These are phyloP conservation scores for Pseudanteris insignis DNA, from an alignment of 2,888 invertebrate species.

Conservation along the genomic window DNA sequence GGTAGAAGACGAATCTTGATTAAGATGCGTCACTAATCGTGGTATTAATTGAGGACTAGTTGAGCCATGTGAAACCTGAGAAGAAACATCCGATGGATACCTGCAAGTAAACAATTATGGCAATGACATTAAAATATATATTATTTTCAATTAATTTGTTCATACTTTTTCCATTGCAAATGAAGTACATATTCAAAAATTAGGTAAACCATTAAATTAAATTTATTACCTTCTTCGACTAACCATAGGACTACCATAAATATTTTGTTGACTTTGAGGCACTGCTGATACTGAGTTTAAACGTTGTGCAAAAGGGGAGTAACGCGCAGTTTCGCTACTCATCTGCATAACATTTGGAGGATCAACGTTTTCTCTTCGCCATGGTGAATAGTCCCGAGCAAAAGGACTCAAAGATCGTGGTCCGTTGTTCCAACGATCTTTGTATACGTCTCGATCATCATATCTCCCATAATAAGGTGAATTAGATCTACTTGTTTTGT, in stretches of 20 bases:
- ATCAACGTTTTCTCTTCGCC: slow-evolving; percentile 64
- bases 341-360: slow-evolving; percentile 62
- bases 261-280: slow-evolving; percentile 59
- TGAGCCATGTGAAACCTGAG: slow-evolving; percentile 58
- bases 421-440: slow-evolving; percentile 57
- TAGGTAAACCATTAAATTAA: not conserved
- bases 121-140: not conserved
- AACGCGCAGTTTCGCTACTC: slow-evolving; percentile 54
- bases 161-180: not conserved
- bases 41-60: slow-evolving; percentile 62
- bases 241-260: slow-evolving; percentile 63
- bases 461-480: slow-evolving; percentile 57
- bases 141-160: too few relatives aligned
- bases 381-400: slow-evolving; percentile 64
- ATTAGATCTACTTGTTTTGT: slow-evolving; percentile 51
- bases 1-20: slow-evolving; percentile 59
- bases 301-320: slow-evolving; percentile 59
- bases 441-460: slow-evolving; percentile 53
- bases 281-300: slow-evolving; percentile 55
- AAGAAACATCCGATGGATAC: slow-evolving; percentile 62
- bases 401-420: slow-evolving; percentile 62
- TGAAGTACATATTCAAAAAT: not conserved
- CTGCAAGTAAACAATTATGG: slow-evolving; percentile 46
- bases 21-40: slow-evolving; percentile 61
- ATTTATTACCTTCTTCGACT: slow-evolving; percentile 61